These are phyloP conservation scores for Morinoia aosen DNA, from an alignment of 2,888 invertebrate genomes.

Conservation along the genomic window DNA sequence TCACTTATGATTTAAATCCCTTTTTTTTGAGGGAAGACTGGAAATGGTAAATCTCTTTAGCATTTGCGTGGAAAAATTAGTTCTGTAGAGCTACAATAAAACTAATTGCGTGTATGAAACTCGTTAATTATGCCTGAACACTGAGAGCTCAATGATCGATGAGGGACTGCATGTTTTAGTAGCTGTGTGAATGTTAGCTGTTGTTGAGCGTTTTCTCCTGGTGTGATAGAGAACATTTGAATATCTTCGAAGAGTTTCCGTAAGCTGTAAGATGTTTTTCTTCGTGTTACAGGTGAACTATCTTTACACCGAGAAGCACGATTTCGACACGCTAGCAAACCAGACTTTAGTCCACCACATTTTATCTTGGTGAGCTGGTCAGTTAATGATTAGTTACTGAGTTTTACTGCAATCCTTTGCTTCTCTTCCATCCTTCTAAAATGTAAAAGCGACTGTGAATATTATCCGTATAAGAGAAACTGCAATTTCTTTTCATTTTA, in stretches of 20 bases:
- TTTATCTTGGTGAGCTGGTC: too few species aligned
- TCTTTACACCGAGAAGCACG: neutral
- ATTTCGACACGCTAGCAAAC: too few species aligned
- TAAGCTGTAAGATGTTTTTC: neutral
- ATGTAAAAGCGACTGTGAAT: neutral
- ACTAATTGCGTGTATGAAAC: neutral
- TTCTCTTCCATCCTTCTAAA: neutral
- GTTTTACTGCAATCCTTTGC: too few species aligned
- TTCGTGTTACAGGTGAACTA: neutral
- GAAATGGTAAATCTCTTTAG: too few species aligned
- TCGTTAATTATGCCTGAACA: neutral
- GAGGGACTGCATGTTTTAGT: neutral
- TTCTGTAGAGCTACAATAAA: neutral
- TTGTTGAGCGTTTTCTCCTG: neutral
- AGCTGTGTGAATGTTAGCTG: neutral
- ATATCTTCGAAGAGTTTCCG: neutral
- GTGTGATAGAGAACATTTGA: neutral
- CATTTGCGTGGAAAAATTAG: neutral
- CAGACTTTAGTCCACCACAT: too few species aligned
- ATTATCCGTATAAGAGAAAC: neutral
- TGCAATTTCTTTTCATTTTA: neutral
- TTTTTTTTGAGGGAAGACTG: too few species aligned
- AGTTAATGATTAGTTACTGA: too few species aligned
- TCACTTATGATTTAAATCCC: too few species aligned
- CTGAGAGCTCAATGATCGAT: neutral